Evolutionary conservation across 1,140 invertebrate species (phyloP).

Genomic region (Tetramorium simillimum): DNA sequence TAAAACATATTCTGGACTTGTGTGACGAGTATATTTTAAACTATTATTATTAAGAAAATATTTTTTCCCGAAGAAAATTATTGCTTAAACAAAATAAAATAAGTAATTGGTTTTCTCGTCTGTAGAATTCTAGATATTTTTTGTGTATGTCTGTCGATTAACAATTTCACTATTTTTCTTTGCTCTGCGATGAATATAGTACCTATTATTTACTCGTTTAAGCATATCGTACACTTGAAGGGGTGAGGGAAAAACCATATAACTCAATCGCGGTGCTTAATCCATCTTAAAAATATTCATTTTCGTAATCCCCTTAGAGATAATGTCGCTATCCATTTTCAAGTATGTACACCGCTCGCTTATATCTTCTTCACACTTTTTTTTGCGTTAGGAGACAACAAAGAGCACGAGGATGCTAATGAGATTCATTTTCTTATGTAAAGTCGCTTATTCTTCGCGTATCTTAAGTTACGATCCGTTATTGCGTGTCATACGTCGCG

Average conservation of each 20-base stretch:
- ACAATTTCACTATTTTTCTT: too few species aligned
- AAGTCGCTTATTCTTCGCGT: background rate
- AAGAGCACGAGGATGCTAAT: background rate
- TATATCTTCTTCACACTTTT: background rate
- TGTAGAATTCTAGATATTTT: too few species aligned
- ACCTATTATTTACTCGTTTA: background rate
- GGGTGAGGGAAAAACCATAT: background rate
- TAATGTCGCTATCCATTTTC: background rate
- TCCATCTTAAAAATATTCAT: slow-evolving; percentile 9
- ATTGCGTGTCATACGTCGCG: background rate
- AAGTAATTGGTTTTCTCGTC: too few species aligned
- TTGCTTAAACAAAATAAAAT: too few species aligned
- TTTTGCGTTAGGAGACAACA: background rate
- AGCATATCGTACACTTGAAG: background rate
- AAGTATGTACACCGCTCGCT: too few species aligned
- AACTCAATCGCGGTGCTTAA: background rate
- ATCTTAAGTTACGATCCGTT: background rate
- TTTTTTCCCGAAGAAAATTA: too few species aligned
- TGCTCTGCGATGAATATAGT: background rate
- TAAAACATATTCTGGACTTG: too few species aligned
- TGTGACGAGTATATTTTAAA: too few species aligned
- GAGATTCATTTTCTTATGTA: slow-evolving; percentile 14
- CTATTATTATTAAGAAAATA: too few species aligned
- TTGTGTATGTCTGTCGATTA: too few species aligned
- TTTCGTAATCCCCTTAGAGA: slow-evolving; percentile 2